A percentile compares a stretch with the other conserved stretches of the same genome.
These are phyloP conservation scores for Spilarctia lutea DNA, from an alignment of 2,888 invertebrate species.

Conservation along the genomic window DNA sequence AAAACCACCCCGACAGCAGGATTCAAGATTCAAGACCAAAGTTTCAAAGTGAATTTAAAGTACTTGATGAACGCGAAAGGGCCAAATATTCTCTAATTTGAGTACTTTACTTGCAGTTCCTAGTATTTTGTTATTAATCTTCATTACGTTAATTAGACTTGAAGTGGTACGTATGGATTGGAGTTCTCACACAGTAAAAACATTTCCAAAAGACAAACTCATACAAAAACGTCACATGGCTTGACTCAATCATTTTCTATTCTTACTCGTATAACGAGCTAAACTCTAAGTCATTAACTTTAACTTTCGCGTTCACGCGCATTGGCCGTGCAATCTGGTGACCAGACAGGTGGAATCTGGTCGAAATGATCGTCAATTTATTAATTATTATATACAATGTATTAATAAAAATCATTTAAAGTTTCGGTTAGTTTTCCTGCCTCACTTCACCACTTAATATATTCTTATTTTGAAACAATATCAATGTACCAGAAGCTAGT, in stretches of 20 bases:
- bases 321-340: neutral
- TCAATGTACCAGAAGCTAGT: no score
- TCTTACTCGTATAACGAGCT: neutral
- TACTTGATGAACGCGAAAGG: neutral
- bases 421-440: no score
- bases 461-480: no score
- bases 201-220: neutral
- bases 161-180: neutral
- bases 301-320: neutral
- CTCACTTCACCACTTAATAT: neutral
- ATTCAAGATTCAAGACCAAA: no score
- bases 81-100: neutral
- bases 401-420: neutral
- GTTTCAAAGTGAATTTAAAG: neutral
- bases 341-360: neutral
- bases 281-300: neutral
- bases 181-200: neutral
- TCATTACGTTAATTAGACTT: neutral
- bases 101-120: neutral
- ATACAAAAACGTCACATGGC: neutral
- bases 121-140: neutral
- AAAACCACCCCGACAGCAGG: no score
- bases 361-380: neutral
- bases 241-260: neutral
- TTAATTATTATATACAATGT: no score